Evolutionary conservation across 1,140 invertebrate genomes (phyloP).

Genomic region (Microvelia longipes): DNA sequence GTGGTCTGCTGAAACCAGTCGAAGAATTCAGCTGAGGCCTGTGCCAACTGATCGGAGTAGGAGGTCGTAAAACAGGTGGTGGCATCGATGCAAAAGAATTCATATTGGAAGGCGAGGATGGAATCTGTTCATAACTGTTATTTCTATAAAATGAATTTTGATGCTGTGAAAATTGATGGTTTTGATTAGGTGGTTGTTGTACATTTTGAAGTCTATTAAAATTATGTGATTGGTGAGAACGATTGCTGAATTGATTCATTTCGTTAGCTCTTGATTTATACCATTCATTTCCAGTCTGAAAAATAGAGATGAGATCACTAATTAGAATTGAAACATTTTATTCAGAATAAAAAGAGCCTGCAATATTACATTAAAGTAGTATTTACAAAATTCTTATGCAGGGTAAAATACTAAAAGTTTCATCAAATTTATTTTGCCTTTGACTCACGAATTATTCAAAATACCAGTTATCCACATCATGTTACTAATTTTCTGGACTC

Average conservation of each 20-base stretch:
- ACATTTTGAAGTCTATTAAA: background rate
- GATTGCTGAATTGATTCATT: background rate
- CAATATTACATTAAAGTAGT: background rate
- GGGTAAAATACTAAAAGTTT: background rate
- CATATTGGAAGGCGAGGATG: no score
- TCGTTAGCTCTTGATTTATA: background rate
- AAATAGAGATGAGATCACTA: background rate
- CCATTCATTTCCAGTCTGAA: background rate
- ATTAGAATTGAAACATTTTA: background rate
- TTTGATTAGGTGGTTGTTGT: background rate
- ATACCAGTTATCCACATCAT: no score
- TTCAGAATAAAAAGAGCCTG: background rate
- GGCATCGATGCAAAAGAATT: no score
- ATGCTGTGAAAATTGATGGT: no score
- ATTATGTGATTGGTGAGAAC: no score
- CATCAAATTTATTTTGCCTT: background rate
- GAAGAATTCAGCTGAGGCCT: background rate
- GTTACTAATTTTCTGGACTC: no score
- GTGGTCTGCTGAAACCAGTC: no score
- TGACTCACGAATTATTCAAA: background rate
- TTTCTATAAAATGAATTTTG: no score
- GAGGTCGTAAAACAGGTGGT: background rate
- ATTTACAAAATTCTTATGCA: background rate
- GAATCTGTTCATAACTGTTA: no score
- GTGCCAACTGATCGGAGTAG: background rate